These are phyloP conservation scores for Sepiola atlantica DNA, from an alignment of 2,888 invertebrate genomes.

Conservation along the genomic window DNA sequence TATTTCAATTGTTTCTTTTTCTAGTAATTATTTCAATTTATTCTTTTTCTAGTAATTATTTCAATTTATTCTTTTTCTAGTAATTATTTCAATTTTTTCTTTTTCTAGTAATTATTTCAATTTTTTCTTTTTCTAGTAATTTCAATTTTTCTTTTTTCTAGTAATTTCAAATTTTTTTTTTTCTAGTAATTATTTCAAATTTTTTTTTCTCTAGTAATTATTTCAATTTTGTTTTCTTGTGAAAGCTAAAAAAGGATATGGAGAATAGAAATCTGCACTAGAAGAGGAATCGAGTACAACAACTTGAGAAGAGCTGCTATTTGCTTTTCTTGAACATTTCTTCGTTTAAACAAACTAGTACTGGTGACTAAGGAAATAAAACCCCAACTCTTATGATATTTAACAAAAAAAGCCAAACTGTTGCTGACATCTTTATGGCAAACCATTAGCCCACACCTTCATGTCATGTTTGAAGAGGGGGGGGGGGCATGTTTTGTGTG, in stretches of 20 bases:
- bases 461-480: neutral
- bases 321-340: neutral
- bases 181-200: too few species aligned
- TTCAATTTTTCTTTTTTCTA: too few species aligned
- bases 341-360: neutral
- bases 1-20: too few species aligned
- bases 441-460: conserved; percentile 13
- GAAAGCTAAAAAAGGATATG: neutral
- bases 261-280: neutral
- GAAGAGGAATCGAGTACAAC: neutral
- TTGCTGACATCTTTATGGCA: neutral
- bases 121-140: too few species aligned
- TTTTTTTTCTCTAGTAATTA: too few species aligned
- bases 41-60: too few species aligned
- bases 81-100: too few species aligned
- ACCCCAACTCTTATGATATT: neutral
- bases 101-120: too few species aligned
- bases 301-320: neutral
- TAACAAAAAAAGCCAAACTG: neutral
- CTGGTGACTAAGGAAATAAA: neutral
- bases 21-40: too few species aligned
- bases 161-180: too few species aligned
- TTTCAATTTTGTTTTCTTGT: neutral
- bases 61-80: too few species aligned
- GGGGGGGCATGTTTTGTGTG: neutral